Evolutionary conservation across 2,888 invertebrate genomes (phyloP), one percentile per base, ranked within the genome.

Genomic region (Clusia tigrina): DNA sequence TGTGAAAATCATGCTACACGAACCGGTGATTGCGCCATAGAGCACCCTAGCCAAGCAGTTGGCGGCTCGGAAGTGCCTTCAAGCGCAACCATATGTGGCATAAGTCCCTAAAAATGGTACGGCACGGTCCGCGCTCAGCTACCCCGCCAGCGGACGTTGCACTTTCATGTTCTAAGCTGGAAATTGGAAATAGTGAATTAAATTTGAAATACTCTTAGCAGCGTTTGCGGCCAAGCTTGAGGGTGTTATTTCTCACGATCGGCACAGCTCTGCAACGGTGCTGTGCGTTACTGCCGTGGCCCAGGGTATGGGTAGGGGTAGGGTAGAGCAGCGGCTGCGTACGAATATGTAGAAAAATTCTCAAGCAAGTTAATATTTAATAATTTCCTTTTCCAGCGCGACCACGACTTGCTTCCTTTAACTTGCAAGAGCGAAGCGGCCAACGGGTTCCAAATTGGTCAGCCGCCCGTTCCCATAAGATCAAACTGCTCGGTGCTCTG

Each of bases 361-460:
- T 66, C 63, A 65, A 64, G 67, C 69, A 70, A 73, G 56, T 51
- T 76, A 75, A 76, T 77, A 77, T 78, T 78, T 78, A 78, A 77
- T 78, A 78, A 78, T 78, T 78, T 78, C 76, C 78, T 77, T 72
- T 78, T 65, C 62, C 26, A 26, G 2, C 22, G 18, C 54, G n/a
- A n/a, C n/a, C n/a, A 58, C 55, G 48, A 48, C 68, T 69, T 76
- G 75, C 74, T 77, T 77, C 72, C 75, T 76, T 72, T 64, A 62
- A 42, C n/a, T 32, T 32, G 10, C 48, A 24, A 53, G 24, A 20
- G 24, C 53, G 24, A 18, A 17, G 52, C 32, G n/a, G 26, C 48
- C 60, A 56, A 18, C 17, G n/a, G n/a, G n/a, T 18, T 6, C 20
- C n/a, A 48, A 48, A 48, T 17, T 48, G 20, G 5, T 18, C 46